Evolutionary conservation across 2,888 invertebrate genomes (phyloP).

Genomic region (Mycalesis mineus): DNA sequence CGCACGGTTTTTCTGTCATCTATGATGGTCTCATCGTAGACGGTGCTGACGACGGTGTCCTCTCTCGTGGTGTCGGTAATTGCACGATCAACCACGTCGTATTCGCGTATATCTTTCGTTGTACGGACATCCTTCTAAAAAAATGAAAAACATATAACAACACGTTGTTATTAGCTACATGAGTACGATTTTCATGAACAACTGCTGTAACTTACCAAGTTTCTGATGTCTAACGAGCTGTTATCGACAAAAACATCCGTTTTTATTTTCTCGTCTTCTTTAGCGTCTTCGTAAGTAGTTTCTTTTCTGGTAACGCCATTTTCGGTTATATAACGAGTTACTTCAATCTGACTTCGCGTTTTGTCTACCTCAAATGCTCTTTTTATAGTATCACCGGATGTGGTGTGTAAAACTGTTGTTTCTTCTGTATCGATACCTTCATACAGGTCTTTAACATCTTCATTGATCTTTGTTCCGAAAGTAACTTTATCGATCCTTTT

Average conservation of each 20-base stretch:
- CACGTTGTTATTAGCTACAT: not conserved
- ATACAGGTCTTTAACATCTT: slow-evolving; percentile 77
- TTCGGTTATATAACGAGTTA: slow-evolving; percentile 68
- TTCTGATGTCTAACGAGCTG: slow-evolving; percentile 73
- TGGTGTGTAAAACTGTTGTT: slow-evolving; percentile 56
- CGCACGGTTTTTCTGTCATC: slow-evolving; percentile 68
- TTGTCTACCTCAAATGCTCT: slow-evolving; percentile 71
- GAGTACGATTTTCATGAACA: not conserved
- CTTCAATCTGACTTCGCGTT: slow-evolving; percentile 71
- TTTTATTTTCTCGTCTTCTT: slow-evolving; percentile 70
- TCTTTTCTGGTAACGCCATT: slow-evolving; percentile 71
- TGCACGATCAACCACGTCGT: slow-evolving; percentile 73
- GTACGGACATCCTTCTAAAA: slow-evolving; percentile 72
- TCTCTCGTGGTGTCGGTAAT: slow-evolving; percentile 67
- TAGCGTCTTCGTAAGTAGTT: slow-evolving; percentile 73
- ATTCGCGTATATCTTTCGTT: slow-evolving; percentile 68
- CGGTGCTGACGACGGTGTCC: slow-evolving; percentile 64
- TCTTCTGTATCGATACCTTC: slow-evolving; percentile 68
- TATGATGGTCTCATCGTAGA: slow-evolving; percentile 68
- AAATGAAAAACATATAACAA: slow-evolving; percentile 20
- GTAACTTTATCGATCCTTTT: slow-evolving; percentile 74
- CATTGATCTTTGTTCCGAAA: slow-evolving; percentile 76
- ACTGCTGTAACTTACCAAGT: slow-evolving; percentile 58
- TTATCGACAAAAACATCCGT: slow-evolving; percentile 75
- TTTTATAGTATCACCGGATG: slow-evolving; percentile 59